These are phyloP conservation scores for Eulemur coronatus DNA, from an alignment of 2,797 vertebrate genomes.

Conservation along the genomic window DNA sequence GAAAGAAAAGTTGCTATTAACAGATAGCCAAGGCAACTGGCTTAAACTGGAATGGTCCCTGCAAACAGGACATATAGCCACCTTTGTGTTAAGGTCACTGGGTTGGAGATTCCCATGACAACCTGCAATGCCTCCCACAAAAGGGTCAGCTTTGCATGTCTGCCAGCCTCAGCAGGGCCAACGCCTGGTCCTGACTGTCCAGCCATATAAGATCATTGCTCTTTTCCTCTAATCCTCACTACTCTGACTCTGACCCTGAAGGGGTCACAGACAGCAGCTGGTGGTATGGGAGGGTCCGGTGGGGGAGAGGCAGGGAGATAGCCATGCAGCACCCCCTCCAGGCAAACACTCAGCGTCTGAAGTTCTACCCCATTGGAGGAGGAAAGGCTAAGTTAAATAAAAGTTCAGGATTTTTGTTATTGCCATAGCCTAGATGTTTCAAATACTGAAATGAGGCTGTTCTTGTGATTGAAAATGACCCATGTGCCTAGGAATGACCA, in stretches of 20 bases:
- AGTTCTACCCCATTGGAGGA: neutral
- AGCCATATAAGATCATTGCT: neutral
- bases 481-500: neutral
- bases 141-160: neutral
- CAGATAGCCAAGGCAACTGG: neutral
- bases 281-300: neutral
- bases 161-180: neutral
- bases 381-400: neutral
- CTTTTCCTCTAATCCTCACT: neutral
- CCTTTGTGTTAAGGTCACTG: neutral
- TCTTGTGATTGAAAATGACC: neutral
- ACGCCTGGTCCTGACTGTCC: neutral
- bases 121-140: neutral
- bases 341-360: neutral
- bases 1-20: neutral
- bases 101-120: neutral
- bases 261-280: neutral
- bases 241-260: neutral
- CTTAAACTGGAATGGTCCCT: neutral
- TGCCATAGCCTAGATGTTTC: neutral
- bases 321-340: accelerated
- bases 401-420: neutral
- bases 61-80: neutral
- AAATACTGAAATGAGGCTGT: neutral
- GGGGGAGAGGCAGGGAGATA: neutral